phyloP scores from a whole-genome alignment of 1,140 invertebrate genomes.

The Drosophila nebulosa region DNA sequence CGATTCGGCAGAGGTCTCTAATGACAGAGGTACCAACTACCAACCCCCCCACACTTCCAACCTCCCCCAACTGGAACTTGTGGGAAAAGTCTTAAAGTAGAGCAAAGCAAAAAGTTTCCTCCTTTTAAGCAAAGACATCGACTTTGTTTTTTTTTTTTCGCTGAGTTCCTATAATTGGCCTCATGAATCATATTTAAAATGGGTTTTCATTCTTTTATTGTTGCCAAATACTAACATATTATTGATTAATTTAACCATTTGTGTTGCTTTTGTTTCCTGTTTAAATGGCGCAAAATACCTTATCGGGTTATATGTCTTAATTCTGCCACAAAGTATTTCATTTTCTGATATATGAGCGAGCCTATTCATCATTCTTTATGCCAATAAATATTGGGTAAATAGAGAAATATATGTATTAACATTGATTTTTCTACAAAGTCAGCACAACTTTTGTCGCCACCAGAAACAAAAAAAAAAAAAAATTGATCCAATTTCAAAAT shows the following conservation, averaged over 20 bases:
- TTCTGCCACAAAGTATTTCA: slow-evolving; percentile 32
- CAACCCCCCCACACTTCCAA: background rate
- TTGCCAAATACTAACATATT: slow-evolving; percentile 33
- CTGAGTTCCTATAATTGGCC: slow-evolving; percentile 19
- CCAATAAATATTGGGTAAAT: slow-evolving; percentile 6
- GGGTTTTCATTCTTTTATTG: background rate
- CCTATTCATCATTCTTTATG: slow-evolving; percentile 38
- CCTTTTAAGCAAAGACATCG: slow-evolving; percentile 50
- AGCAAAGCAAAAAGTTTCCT: slow-evolving; percentile 42
- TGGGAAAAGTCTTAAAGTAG: slow-evolving; percentile 52
- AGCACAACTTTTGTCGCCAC: background rate
- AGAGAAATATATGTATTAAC: background rate
- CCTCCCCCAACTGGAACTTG: background rate
- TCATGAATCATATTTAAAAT: slow-evolving; percentile 38
- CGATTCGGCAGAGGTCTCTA: slow-evolving; percentile 53
- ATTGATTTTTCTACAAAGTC: background rate
- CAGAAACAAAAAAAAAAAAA: no score
- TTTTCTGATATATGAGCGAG: slow-evolving; percentile 10
- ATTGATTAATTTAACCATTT: slow-evolving; percentile 24
- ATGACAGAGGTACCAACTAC: slow-evolving; percentile 55
- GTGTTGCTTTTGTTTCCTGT: slow-evolving; percentile 10
- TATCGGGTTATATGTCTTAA: slow-evolving; percentile 31
- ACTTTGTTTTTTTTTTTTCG: background rate
- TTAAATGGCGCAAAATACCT: slow-evolving; percentile 24
- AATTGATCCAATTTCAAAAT: background rate